These are phyloP conservation scores for Orestias chungarensis DNA, from an alignment of 2,797 vertebrate species.

Conservation along the genomic window DNA sequence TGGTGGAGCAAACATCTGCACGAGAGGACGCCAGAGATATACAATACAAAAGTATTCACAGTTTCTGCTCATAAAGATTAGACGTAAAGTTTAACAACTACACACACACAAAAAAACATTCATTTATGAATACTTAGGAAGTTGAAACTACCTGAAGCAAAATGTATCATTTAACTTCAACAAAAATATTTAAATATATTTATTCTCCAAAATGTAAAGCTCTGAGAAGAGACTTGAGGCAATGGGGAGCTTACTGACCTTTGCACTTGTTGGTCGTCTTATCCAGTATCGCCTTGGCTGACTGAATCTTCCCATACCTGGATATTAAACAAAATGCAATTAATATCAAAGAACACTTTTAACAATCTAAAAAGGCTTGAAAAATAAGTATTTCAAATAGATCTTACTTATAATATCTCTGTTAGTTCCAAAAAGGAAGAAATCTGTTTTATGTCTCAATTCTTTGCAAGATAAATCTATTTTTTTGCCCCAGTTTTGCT, in stretches of 20 bases:
- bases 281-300: conserved; percentile 98
- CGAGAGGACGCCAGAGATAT: background rate
- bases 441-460: background rate
- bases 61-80: conserved; percentile 13
- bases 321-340: conserved; percentile 37
- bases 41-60: conserved; percentile 5
- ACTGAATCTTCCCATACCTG: conserved; percentile 99
- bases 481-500: background rate
- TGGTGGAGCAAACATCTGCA: background rate
- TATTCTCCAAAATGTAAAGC: background rate
- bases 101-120: background rate
- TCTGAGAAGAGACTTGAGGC: background rate
- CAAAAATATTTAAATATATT: no score
- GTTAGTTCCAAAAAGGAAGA: background rate
- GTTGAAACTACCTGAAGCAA: conserved; percentile 4
- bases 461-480: background rate
- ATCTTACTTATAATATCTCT: background rate
- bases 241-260: conserved; percentile 80
- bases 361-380: background rate
- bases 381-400: background rate
- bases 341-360: background rate
- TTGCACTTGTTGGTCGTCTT: conserved; percentile 99
- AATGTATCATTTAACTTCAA: no score
- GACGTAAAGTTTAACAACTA: conserved; percentile 19
- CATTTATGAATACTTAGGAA: conserved; percentile 30